Percentiles rank a stretch among this genome's conserved stretches.
Evolutionary conservation across 2,888 invertebrate genomes (phyloP).

Genomic region (Zygaena filipendulae): DNA sequence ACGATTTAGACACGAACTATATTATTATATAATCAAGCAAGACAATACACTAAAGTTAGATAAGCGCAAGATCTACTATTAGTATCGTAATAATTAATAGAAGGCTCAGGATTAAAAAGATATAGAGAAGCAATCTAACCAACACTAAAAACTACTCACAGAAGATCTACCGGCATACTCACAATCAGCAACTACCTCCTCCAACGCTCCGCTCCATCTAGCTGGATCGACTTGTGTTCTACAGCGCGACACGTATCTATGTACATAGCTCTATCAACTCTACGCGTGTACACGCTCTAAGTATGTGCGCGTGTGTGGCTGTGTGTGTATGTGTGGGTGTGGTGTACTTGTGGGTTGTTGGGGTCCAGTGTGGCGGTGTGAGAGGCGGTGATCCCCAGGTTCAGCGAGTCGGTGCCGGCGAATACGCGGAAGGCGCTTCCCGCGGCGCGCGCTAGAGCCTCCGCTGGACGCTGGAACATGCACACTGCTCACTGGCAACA

Average conservation of each 20-base stretch:
- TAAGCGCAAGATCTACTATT: no score
- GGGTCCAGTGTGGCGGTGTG: constrained; percentile 65
- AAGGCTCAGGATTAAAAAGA: no score
- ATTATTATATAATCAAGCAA: no score
- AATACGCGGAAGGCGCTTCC: constrained; percentile 83
- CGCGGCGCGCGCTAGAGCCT: constrained; percentile 82
- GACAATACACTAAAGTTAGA: no score
- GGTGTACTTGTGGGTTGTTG: constrained; percentile 60
- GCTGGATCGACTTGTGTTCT: no score
- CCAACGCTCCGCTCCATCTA: no score
- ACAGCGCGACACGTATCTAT: constrained; percentile 17
- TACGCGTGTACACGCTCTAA: constrained; percentile 14
- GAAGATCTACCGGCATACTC: no score
- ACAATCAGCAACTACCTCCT: no score
- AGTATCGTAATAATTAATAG: no score
- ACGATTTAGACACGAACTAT: no score
- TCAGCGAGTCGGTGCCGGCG: constrained; percentile 79
- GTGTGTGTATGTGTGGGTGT: constrained; percentile 31
- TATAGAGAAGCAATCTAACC: no score
- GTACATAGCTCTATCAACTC: constrained; percentile 15
- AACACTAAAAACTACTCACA: no score
- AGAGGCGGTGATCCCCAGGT: constrained; percentile 75
- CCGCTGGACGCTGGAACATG: constrained; percentile 76
- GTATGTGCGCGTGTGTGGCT: constrained; percentile 17
- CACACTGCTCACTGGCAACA: constrained; percentile 27